Evolutionary conservation across 1,140 invertebrate genomes (phyloP).

Genomic region (Uloborus diversus): DNA sequence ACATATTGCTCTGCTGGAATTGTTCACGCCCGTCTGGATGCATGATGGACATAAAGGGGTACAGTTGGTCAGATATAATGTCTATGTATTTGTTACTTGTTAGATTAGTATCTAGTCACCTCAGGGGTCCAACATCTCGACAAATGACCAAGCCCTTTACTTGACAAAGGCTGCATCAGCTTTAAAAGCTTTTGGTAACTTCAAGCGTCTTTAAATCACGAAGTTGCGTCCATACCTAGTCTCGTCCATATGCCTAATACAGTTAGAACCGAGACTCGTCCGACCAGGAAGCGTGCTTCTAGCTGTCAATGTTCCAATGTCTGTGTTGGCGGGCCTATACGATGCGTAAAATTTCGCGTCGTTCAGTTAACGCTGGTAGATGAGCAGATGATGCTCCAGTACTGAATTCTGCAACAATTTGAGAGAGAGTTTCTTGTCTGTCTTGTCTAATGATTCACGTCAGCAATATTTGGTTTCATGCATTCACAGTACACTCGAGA

Average conservation of each 20-base stretch:
- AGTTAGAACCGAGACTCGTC: background rate
- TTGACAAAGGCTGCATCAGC: background rate
- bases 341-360: background rate
- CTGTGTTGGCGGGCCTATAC: background rate
- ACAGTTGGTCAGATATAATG: background rate
- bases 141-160: background rate
- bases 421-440: background rate
- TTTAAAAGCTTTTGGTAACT: background rate
- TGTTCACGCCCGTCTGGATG: background rate
- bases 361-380: background rate
- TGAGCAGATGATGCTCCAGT: background rate
- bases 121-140: background rate
- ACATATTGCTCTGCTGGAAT: background rate
- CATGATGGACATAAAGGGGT: background rate
- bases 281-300: background rate
- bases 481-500: conserved; percentile 78
- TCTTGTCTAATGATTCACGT: background rate
- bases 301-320: background rate
- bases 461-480: conserved; percentile 70
- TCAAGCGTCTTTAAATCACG: background rate
- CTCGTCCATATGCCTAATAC: background rate
- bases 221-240: background rate
- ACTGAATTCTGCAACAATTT: too few relatives aligned
- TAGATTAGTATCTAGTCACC: background rate
- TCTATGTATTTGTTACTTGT: background rate